Evolutionary conservation across 2,113 vertebrate genomes (phyloP).

Genomic region (Prolemur simus): DNA sequence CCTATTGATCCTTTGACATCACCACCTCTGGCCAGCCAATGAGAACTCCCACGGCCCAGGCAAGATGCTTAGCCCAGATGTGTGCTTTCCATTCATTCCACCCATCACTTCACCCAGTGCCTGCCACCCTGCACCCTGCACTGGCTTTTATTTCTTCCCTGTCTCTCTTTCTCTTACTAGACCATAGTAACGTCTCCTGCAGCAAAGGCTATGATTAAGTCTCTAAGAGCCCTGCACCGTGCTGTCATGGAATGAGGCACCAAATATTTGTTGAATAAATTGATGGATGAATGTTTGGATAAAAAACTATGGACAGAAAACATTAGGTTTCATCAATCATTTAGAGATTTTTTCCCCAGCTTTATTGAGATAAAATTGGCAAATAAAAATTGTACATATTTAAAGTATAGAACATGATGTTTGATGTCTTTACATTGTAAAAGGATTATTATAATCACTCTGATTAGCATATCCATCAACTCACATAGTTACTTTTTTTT

Average conservation of each 20-base stretch:
- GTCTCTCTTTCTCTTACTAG: not conserved
- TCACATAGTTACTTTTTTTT: not conserved
- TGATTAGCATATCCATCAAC: not conserved
- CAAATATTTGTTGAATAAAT: not conserved
- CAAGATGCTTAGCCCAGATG: no score
- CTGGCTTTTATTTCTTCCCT: not conserved
- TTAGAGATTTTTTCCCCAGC: not conserved
- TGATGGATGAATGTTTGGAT: not conserved
- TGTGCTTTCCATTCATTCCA: not conserved
- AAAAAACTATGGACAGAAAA: not conserved
- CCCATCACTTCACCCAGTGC: rapidly evolving
- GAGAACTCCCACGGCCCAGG: rapidly evolving
- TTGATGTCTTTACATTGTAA: not conserved
- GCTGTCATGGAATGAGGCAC: not conserved
- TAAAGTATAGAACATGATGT: not conserved
- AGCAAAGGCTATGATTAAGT: no score
- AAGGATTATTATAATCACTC: not conserved
- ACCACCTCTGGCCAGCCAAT: not conserved
- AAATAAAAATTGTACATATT: not conserved
- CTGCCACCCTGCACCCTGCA: not conserved
- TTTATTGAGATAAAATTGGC: not conserved
- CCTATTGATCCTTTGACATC: no score
- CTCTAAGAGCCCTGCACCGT: not conserved
- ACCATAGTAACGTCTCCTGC: not conserved
- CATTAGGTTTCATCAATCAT: not conserved